Percentiles rank a stretch among this genome's conserved stretches.
Evolutionary conservation across 2,797 vertebrate genomes (phyloP).

Genomic region (Lepilemur ruficaudatus): DNA sequence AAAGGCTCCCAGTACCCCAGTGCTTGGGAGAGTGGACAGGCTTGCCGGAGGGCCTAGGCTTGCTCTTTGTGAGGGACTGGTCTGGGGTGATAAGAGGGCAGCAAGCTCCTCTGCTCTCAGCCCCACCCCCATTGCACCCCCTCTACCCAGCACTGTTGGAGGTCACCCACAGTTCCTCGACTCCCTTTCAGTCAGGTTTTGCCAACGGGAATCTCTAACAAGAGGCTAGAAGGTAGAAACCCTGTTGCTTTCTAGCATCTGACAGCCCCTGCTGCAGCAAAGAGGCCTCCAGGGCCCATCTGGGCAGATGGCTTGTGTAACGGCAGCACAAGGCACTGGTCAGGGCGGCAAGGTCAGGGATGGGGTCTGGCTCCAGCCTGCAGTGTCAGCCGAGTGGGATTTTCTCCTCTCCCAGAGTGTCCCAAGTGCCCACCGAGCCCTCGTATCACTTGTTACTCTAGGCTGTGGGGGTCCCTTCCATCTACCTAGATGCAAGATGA

Average conservation of each 20-base stretch:
- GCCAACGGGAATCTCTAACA: not conserved
- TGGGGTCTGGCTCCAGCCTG: not conserved
- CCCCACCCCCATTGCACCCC: not conserved
- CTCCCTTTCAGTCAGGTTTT: too few relatives aligned
- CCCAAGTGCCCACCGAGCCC: too few relatives aligned
- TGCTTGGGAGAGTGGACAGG: fast-evolving
- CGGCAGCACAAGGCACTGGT: fast-evolving
- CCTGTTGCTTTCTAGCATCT: not conserved
- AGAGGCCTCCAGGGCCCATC: not conserved
- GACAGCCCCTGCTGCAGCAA: not conserved
- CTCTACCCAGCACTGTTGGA: not conserved
- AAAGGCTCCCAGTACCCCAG: fast-evolving
- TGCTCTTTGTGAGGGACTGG: not conserved
- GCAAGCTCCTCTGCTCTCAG: not conserved
- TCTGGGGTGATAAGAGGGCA: not conserved
- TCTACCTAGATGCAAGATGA: not conserved
- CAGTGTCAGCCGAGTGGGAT: not conserved
- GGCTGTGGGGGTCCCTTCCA: not conserved
- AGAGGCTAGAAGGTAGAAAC: not conserved
- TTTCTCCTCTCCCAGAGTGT: not conserved
- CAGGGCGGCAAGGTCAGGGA: fast-evolving
- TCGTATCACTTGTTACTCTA: fast-evolving
- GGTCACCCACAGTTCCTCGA: fast-evolving
- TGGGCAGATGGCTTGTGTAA: too few relatives aligned
- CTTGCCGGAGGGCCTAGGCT: too few relatives aligned